These are phyloP conservation scores for Sciurus carolinensis DNA, from an alignment of 2,797 vertebrate species.

Conservation along the genomic window DNA sequence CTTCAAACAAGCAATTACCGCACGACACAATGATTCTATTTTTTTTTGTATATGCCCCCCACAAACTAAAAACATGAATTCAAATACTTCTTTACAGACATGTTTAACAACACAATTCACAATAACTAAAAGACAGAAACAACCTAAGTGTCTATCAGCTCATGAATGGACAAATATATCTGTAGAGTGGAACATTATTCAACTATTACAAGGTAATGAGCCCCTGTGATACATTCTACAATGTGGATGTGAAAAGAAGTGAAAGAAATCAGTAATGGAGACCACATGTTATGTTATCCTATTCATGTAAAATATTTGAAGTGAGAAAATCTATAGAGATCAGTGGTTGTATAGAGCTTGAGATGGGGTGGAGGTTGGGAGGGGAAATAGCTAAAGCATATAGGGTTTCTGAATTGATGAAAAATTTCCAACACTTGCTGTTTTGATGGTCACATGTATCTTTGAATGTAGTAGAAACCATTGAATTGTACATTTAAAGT, in stretches of 20 bases:
- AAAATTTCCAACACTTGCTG: not conserved
- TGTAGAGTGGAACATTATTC: not conserved
- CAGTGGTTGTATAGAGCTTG: not conserved
- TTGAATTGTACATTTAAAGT: constrained; percentile 21
- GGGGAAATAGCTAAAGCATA: not conserved
- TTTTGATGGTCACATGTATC: not conserved
- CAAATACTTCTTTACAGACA: not conserved
- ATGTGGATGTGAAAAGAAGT: not conserved
- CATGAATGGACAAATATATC: not conserved
- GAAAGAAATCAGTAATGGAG: constrained; percentile 30
- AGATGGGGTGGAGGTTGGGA: not conserved
- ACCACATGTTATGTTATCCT: not conserved
- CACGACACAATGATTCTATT: not conserved
- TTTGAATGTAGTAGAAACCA: not conserved
- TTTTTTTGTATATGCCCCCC: not conserved
- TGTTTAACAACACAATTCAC: not conserved
- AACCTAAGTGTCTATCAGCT: not conserved
- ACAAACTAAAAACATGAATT: constrained; percentile 13
- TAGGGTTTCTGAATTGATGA: not conserved
- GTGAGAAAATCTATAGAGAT: not conserved
- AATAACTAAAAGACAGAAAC: constrained; percentile 34
- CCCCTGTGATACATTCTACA: not conserved
- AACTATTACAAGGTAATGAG: not conserved
- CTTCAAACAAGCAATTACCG: not conserved
- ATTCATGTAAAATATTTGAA: not conserved